Conservation (phyloP, 2,888 invertebrate genomes). For the Eudemis profundana region DNA sequence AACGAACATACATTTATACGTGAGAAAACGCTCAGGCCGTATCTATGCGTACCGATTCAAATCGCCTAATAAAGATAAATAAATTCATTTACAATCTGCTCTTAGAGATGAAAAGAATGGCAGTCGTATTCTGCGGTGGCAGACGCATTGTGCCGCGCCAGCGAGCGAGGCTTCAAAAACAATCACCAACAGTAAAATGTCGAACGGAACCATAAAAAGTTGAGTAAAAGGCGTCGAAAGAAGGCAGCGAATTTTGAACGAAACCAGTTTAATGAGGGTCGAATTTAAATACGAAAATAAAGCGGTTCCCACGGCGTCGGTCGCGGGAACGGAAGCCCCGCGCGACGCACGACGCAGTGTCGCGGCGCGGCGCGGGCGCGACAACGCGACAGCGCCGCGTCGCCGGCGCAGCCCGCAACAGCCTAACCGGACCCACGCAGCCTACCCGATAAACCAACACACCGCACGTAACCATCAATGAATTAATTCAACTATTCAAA, state of each 20-base stretch:
- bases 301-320: conserved; percentile 83
- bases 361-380: conserved; percentile 60
- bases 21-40: conserved; percentile 21
- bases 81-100: conserved; percentile 51
- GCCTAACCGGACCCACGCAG: conserved; percentile 50
- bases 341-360: conserved; percentile 51
- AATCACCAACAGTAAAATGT: conserved; percentile 80
- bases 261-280: conserved; percentile 86
- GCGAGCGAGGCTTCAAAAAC: conserved; percentile 67
- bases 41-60: conserved; percentile 25
- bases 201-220: conserved; percentile 85
- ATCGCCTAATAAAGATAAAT: conserved; percentile 33
- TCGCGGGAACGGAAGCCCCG: conserved; percentile 83
- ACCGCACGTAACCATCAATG: conserved; percentile 30
- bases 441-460: conserved; percentile 3
- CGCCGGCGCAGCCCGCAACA: conserved; percentile 55
- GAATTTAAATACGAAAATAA: conserved; percentile 85
- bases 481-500: conserved; percentile 40
- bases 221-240: conserved; percentile 85
- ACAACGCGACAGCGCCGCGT: conserved; percentile 53
- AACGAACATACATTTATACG: background rate
- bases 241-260: conserved; percentile 84
- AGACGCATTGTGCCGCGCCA: conserved; percentile 65
- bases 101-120: conserved; percentile 65
- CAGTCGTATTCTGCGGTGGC: conserved; percentile 65